Evolutionary conservation across 2,888 invertebrate species (phyloP), one percentile per base, ranked within the genome.

Genomic region (Leptopilina syphax): DNA sequence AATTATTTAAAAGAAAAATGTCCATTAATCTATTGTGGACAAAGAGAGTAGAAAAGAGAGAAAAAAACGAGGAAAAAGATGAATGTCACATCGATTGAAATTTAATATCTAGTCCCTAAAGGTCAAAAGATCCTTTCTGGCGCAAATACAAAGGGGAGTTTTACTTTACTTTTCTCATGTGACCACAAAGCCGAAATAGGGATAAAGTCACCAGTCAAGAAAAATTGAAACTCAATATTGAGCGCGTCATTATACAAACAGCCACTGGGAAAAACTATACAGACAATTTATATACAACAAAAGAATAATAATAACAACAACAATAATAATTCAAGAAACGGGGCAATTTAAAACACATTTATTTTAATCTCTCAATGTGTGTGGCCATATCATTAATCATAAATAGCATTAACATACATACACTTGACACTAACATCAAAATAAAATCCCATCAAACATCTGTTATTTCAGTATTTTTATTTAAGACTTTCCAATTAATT

Each of bases 11-110:
- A 57, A n/a, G 34, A n/a, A 57, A 60, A 60, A 18, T 6, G n/a
- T 60, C 60, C 6, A 60, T 60, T 60, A 60, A 60, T 7, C 60
- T 60, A n/a, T 57, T 12, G 6, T n/a, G 60, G 18, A 60, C 60
- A 60, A 57, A 57, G n/a, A 57, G 13, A n/a, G 8, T n/a, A 18
- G n/a, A 78, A 83, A 66, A 85, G 85, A 85, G 85, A 86, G 86
- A 87, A 86, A 85, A 82, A 85, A 44, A 44, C 44, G 44, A 44
- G 5, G 44, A 44, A 44, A 85, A 82, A 83, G 67, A 76, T 85
- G 84, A 85, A 85, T 86, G 88, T 84, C 86, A 85, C 88, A 90
- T 90, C 89, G 89, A 90, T 90, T 90, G 90, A 90, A 90, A 90
- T 90, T 90, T 90, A 90, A 90, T 90, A 90, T 89, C 88, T 87